A percentile compares a stretch with the other conserved stretches of the same genome.
Evolutionary conservation across 2,888 invertebrate genomes (phyloP).

Genomic region (Apotomis turbidana): DNA sequence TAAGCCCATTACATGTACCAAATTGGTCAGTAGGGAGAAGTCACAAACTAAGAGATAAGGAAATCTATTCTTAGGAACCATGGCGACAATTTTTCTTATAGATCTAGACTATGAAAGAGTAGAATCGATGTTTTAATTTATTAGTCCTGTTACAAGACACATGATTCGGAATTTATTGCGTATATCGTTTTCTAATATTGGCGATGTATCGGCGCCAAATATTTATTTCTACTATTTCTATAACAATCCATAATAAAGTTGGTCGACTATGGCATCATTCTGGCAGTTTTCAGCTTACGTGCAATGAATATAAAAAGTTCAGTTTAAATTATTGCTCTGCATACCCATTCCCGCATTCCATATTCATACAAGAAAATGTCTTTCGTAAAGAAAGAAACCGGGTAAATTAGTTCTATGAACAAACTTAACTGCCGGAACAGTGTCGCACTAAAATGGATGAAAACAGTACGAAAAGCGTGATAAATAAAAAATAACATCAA

Average conservation of each 20-base stretch:
- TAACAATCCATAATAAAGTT: not conserved
- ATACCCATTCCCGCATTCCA: conserved; percentile 16
- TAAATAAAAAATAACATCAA: not conserved
- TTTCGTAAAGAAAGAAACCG: conserved; percentile 30
- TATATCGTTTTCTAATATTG: too few relatives aligned
- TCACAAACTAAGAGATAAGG: too few relatives aligned
- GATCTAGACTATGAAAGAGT: too few relatives aligned
- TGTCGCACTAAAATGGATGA: not conserved
- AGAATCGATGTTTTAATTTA: too few relatives aligned
- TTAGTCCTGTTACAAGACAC: too few relatives aligned
- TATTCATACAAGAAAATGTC: conserved; percentile 29
- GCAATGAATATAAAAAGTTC: conserved; percentile 25
- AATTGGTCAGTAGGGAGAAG: too few relatives aligned
- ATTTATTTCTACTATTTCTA: too few relatives aligned
- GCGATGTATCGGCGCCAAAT: too few relatives aligned
- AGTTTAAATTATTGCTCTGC: conserved; percentile 11
- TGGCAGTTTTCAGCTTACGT: conserved; percentile 12
- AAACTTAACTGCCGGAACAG: conserved; percentile 38
- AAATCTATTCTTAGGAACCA: too few relatives aligned
- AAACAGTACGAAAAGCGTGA: not conserved
- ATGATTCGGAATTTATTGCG: too few relatives aligned
- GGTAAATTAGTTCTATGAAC: conserved; percentile 37
- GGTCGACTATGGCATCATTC: conserved; percentile 9
- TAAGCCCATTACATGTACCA: too few relatives aligned
- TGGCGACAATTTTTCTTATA: too few relatives aligned